Conservation (phyloP, 1,140 invertebrate genomes). For the Drosophila rhopaloa region DNA sequence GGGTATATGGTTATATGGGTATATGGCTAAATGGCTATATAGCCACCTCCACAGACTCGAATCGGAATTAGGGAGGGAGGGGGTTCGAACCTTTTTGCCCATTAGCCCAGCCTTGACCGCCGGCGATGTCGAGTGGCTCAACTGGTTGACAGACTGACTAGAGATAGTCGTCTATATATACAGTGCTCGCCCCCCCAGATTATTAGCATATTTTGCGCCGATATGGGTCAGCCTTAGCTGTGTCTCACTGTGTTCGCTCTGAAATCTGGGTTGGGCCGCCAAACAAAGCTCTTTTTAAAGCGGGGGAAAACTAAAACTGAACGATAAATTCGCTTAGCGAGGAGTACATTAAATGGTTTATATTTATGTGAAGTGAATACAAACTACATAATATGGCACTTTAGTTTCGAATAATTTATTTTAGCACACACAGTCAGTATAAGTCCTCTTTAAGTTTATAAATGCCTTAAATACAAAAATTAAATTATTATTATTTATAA, state of each 20-base stretch:
- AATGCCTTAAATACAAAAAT: too few species aligned
- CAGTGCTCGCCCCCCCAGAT: conserved; percentile 31
- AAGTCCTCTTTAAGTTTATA: too few species aligned
- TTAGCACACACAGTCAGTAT: too few species aligned
- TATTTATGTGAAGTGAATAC: conserved; percentile 10
- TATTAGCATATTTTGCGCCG: conserved; percentile 80
- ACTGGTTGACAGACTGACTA: conserved; percentile 37
- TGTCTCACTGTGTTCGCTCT: conserved; percentile 37
- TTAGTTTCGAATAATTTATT: background rate
- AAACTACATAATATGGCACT: background rate
- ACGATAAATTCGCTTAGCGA: conserved; percentile 19
- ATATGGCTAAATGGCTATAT: conserved; percentile 14
- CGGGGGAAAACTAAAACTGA: conserved; percentile 17
- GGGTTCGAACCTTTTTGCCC: conserved; percentile 40
- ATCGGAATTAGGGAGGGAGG: background rate
- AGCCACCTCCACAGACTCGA: conserved; percentile 4
- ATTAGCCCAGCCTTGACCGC: conserved; percentile 71
- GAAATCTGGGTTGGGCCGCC: conserved; percentile 67
- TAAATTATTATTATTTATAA: too few species aligned
- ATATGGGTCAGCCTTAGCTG: conserved; percentile 74
- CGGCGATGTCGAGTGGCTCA: conserved; percentile 44
- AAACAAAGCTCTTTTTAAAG: conserved; percentile 20
- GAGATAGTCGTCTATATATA: conserved; percentile 31
- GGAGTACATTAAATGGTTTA: conserved; percentile 10
- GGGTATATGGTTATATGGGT: background rate